phyloP scores from a whole-genome alignment of 1,140 invertebrate species.

The Saccostrea cuccullata region DNA sequence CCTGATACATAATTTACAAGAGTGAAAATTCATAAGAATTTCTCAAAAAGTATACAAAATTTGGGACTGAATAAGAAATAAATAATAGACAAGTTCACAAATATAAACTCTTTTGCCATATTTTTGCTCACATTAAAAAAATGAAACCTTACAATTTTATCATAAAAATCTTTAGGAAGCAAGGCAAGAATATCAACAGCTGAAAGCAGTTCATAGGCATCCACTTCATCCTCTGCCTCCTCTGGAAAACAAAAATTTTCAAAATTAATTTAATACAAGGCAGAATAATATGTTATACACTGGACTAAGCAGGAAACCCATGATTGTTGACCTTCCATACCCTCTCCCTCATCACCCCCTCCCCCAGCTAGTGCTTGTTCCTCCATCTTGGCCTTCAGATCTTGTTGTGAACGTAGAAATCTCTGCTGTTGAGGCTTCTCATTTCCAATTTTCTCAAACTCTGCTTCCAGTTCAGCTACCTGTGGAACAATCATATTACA shows the following conservation, averaged over 20 bases:
- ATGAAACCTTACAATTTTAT: conserved; percentile 84
- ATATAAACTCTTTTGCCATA: too few relatives aligned
- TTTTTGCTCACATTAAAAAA: background rate
- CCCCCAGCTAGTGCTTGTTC: conserved; percentile 81
- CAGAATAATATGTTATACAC: too few relatives aligned
- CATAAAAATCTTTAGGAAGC: conserved; percentile 96
- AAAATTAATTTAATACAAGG: background rate
- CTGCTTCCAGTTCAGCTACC: conserved; percentile 91
- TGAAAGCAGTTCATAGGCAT: conserved; percentile 93
- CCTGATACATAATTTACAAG: too few relatives aligned
- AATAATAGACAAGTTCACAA: too few relatives aligned
- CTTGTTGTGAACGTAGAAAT: conserved; percentile 93
- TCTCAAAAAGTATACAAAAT: too few relatives aligned
- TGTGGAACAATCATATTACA: conserved; percentile 72
- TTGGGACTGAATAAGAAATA: too few relatives aligned
- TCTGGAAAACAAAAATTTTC: background rate
- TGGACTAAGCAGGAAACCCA: too few relatives aligned
- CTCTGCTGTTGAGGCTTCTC: conserved; percentile 87
- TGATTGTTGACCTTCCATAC: conserved; percentile 23
- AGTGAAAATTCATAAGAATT: too few relatives aligned
- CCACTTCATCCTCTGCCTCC: conserved; percentile 83
- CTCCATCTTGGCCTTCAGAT: conserved; percentile 82
- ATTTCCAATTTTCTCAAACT: conserved; percentile 88
- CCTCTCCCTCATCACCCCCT: conserved; percentile 63
- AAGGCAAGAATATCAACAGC: conserved; percentile 95